Evolutionary conservation across 2,888 invertebrate species (phyloP).

Genomic region (Brenthis daphne): DNA sequence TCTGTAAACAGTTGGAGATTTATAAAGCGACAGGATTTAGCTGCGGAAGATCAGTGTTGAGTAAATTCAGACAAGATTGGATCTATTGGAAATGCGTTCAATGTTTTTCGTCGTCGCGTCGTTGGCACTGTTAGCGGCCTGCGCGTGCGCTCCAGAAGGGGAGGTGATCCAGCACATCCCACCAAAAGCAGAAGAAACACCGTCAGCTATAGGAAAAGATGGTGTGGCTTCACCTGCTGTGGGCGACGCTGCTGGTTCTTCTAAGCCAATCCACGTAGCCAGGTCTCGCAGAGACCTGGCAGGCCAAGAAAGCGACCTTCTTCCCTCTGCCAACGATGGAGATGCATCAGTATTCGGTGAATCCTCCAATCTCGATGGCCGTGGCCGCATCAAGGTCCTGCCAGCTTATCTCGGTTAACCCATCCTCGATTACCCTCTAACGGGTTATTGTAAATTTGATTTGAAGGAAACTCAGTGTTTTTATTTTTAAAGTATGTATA

Average conservation of each 20-base stretch:
- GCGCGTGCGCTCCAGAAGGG: constrained; percentile 66
- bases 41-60: constrained; percentile 36
- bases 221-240: constrained; percentile 72
- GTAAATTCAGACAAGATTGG: constrained; percentile 61
- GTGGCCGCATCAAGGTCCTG: constrained; percentile 67
- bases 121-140: constrained; percentile 68
- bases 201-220: constrained; percentile 71
- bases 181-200: constrained; percentile 68
- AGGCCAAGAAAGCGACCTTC: constrained; percentile 67
- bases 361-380: constrained; percentile 58
- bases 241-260: constrained; percentile 66
- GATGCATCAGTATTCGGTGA: constrained; percentile 68
- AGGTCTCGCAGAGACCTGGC: constrained; percentile 61
- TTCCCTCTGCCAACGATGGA: constrained; percentile 61
- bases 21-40: constrained; percentile 53
- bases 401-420: constrained; percentile 70
- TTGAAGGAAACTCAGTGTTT: background rate
- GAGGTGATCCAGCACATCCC: constrained; percentile 75
- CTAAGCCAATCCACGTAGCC: constrained; percentile 45
- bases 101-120: constrained; percentile 71
- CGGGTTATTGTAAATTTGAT: background rate
- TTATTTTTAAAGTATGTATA: background rate
- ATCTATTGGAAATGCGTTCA: constrained; percentile 72
- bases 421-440: background rate
- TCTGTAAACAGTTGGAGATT: constrained; percentile 57